Percentiles rank a stretch among this genome's conserved stretches.
These are phyloP conservation scores for Caenorhabditis doughertyi DNA, from an alignment of 2,888 invertebrate species.

Conservation along the genomic window DNA sequence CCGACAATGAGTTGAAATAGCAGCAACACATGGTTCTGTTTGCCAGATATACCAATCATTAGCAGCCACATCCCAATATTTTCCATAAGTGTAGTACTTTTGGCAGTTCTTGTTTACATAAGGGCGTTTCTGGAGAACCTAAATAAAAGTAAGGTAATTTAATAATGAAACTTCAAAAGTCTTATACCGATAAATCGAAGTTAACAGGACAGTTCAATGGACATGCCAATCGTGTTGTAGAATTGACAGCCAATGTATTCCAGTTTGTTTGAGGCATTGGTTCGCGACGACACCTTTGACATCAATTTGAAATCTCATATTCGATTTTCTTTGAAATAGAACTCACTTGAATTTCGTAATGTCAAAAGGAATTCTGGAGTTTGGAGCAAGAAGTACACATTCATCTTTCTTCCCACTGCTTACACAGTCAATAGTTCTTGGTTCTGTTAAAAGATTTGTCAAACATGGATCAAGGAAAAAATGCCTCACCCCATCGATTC, in stretches of 20 bases:
- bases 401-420: conserved; percentile 68
- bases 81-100: conserved; percentile 80
- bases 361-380: conserved; percentile 73
- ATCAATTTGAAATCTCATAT: no score
- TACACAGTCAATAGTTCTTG: conserved; percentile 79
- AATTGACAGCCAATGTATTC: conserved; percentile 75
- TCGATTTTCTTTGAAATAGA: no score
- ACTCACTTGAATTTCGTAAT: conserved; percentile 72
- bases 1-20: conserved; percentile 81
- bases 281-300: conserved; percentile 74
- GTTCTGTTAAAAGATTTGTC: no score
- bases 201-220: conserved; percentile 80
- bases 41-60: conserved; percentile 80
- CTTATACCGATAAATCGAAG: conserved; percentile 78
- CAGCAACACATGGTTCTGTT: conserved; percentile 79
- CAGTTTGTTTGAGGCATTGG: conserved; percentile 79
- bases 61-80: conserved; percentile 71
- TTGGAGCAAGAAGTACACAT: conserved; percentile 75
- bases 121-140: conserved; percentile 80
- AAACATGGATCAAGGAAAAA: neutral
- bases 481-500: conserved; percentile 70
- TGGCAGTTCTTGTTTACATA: conserved; percentile 78
- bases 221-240: conserved; percentile 77
- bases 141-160: neutral
- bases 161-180: neutral